Conservation (phyloP, 1,140 invertebrate genomes). For the Drosophila bocki region DNA sequence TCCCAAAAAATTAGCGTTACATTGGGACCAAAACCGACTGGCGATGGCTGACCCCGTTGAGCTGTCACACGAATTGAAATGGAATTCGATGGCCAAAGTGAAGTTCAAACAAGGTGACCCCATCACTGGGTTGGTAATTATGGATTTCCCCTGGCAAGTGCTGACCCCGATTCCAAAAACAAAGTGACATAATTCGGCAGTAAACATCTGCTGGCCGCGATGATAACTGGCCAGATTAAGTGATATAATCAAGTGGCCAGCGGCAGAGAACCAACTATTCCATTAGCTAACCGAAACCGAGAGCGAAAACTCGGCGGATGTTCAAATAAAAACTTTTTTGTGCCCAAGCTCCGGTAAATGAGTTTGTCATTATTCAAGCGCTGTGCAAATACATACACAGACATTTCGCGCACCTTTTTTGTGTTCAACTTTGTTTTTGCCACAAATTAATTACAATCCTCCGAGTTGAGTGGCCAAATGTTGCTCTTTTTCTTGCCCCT, state of each 20-base stretch:
- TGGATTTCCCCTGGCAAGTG: background rate
- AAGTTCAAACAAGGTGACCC: constrained; percentile 22
- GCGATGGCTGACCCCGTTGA: background rate
- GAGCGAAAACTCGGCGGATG: constrained; percentile 28
- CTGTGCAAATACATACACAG: constrained; percentile 7
- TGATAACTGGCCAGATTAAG: constrained; percentile 32
- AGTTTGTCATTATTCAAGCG: constrained; percentile 75
- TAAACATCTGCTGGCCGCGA: constrained; percentile 16
- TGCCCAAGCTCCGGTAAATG: constrained; percentile 59
- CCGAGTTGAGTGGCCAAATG: constrained; percentile 78
- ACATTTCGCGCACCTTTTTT: constrained; percentile 72
- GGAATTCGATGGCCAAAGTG: constrained; percentile 4
- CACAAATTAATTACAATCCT: constrained; percentile 78
- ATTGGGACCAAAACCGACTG: constrained; percentile 13
- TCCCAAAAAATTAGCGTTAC: constrained; percentile 49
- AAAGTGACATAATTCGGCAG: constrained; percentile 19
- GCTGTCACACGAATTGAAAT: constrained; percentile 32
- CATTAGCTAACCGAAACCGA: constrained; percentile 31
- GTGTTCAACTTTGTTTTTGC: constrained; percentile 27
- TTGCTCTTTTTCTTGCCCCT: constrained; percentile 51
- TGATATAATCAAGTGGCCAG: constrained; percentile 42
- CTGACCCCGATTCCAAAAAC: background rate
- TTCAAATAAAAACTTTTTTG: constrained; percentile 64
- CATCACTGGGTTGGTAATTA: constrained; percentile 2
- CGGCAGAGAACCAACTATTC: constrained; percentile 34